Conservation (phyloP, 1,140 invertebrate genomes). For the Drosophila obscura region DNA sequence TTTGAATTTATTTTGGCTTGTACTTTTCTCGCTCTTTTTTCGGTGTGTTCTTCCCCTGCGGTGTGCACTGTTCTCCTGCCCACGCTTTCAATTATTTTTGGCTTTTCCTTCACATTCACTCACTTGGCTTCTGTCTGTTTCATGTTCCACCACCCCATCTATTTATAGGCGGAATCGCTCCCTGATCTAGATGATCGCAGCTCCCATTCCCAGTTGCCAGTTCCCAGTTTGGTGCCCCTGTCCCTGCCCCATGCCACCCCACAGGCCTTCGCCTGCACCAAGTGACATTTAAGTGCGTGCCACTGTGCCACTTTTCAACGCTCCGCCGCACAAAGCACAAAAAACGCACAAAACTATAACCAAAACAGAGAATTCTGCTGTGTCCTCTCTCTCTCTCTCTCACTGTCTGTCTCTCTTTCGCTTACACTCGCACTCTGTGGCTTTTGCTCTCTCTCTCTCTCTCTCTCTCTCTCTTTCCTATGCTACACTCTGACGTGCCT, state of each 20-base stretch:
- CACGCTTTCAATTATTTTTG: slow-evolving; percentile 55
- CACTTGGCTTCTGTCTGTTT: slow-evolving; percentile 24
- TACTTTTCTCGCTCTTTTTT: background rate
- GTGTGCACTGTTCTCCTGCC: slow-evolving; percentile 43
- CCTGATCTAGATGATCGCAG: slow-evolving; percentile 4
- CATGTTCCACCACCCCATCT: slow-evolving; percentile 22
- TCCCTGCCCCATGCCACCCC: background rate
- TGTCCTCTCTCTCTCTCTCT: slow-evolving; percentile 8
- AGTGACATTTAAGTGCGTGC: slow-evolving; percentile 40
- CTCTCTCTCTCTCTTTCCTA: slow-evolving; percentile 25
- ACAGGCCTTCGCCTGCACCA: background rate
- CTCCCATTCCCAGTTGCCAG: slow-evolving; percentile 26
- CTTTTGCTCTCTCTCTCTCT: background rate
- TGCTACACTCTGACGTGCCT: background rate
- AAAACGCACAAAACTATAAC: slow-evolving; percentile 6
- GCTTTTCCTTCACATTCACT: slow-evolving; percentile 36
- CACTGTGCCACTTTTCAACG: slow-evolving; percentile 52
- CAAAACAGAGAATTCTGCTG: background rate
- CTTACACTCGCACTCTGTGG: background rate
- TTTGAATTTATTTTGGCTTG: background rate
- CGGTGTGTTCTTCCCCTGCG: background rate
- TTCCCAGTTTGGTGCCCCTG: slow-evolving; percentile 19
- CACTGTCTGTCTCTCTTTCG: slow-evolving; percentile 2
- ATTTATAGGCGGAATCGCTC: slow-evolving; percentile 59
- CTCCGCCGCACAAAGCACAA: background rate